These are phyloP conservation scores for Coregonus sp. DNA, from an alignment of 2,797 vertebrate genomes.

Conservation along the genomic window DNA sequence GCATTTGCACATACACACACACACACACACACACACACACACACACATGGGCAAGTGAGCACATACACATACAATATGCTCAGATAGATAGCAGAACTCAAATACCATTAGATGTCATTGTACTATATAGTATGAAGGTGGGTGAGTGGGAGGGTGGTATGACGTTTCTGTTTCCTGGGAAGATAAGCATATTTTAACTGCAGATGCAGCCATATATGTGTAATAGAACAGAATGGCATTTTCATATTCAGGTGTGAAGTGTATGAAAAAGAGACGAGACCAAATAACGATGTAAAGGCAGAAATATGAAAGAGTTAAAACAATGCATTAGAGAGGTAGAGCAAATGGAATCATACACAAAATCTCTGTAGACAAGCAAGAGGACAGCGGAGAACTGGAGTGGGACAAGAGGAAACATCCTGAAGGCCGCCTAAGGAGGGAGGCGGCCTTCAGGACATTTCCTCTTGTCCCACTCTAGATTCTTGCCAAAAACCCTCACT, in stretches of 20 bases:
- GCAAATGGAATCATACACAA: not conserved
- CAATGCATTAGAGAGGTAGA: not conserved
- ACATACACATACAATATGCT: not conserved
- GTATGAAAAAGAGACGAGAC: not conserved
- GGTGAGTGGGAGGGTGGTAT: not conserved
- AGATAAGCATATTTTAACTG: not conserved
- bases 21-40: not conserved
- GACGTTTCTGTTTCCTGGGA: not conserved
- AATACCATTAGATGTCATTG: not conserved
- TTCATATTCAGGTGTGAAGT: not conserved
- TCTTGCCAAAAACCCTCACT: not conserved
- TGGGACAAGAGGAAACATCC: too few relatives aligned
- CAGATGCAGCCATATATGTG: not conserved
- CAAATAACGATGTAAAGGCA: not conserved
- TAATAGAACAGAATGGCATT: not conserved
- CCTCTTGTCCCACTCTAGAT: too few relatives aligned
- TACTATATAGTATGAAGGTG: not conserved
- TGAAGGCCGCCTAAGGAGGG: too few relatives aligned
- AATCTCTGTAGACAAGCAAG: not conserved
- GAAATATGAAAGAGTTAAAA: not conserved
- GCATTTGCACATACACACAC: not conserved
- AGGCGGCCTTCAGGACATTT: too few relatives aligned
- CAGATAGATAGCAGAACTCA: not conserved
- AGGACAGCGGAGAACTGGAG: not conserved
- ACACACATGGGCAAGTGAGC: not conserved